phyloP scores from a whole-genome alignment of 2,113 vertebrate genomes.

The Rhinogobius similis region DNA sequence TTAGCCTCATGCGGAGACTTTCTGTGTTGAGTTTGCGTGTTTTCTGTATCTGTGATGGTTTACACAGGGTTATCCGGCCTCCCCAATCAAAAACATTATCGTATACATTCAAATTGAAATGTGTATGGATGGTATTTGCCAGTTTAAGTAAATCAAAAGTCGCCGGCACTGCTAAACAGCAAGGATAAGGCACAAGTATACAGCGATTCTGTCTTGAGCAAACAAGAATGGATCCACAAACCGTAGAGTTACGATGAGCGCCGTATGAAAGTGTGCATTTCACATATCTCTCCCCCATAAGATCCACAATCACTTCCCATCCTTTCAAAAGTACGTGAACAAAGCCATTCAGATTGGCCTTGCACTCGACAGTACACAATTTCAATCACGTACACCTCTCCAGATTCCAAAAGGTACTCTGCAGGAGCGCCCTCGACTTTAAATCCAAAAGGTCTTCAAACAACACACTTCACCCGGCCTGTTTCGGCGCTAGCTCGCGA shows the following conservation, averaged over 20 bases:
- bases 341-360: neutral
- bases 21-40: too few species aligned
- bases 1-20: too few species aligned
- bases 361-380: neutral
- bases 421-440: conserved; percentile 35
- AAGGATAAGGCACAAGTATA: neutral
- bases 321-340: neutral
- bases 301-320: neutral
- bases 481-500: conserved; percentile 45
- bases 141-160: too few species aligned
- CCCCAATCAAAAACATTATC: neutral
- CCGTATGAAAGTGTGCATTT: too few species aligned
- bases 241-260: too few species aligned
- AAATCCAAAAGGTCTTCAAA: conserved; percentile 28
- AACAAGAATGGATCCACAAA: too few species aligned
- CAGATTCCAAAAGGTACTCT: neutral
- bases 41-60: neutral
- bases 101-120: neutral
- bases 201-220: neutral
- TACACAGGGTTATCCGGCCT: neutral
- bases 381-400: neutral
- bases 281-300: too few species aligned
- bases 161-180: neutral
- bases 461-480: neutral
- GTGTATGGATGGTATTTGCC: neutral